phyloP scores from a whole-genome alignment of 2,888 invertebrate genomes.

The Ypsolopha sequella region DNA sequence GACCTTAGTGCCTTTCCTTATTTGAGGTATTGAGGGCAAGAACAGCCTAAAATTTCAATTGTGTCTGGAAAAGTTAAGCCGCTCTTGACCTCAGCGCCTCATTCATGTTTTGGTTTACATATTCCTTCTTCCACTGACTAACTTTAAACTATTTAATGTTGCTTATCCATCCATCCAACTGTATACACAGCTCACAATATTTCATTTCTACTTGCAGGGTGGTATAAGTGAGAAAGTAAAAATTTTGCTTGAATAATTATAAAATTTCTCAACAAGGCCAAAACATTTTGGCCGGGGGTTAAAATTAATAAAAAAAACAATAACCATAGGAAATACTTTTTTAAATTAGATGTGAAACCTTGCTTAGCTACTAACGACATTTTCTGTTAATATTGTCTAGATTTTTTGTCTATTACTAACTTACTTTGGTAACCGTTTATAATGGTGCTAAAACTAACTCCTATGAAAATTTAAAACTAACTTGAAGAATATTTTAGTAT shows the following conservation, averaged over 20 bases:
- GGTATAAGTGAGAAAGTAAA: constrained; percentile 40
- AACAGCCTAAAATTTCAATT: too few species aligned
- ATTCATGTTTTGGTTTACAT: too few species aligned
- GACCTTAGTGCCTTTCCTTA: too few species aligned
- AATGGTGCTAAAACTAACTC: neutral
- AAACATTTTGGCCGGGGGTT: neutral
- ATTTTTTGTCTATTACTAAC: neutral
- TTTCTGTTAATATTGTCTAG: constrained; percentile 16
- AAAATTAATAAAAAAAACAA: neutral
- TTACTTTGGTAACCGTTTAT: neutral
- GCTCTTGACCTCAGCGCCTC: too few species aligned
- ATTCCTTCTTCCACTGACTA: too few species aligned
- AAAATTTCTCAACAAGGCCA: neutral
- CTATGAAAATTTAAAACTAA: neutral
- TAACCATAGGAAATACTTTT: too few species aligned
- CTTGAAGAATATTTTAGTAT: too few species aligned
- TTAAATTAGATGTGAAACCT: neutral
- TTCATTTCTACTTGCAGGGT: constrained; percentile 48
- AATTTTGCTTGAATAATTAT: neutral
- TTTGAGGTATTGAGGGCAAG: too few species aligned
- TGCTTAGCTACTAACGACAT: constrained; percentile 45
- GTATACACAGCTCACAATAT: neutral
- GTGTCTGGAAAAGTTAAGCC: too few species aligned
- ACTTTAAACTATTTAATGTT: too few species aligned
- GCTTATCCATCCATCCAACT: too few species aligned